Percentiles rank a stretch among this genome's conserved stretches.
phyloP scores from a whole-genome alignment of 2,888 invertebrate genomes.

The Pseudococcus viburni region DNA sequence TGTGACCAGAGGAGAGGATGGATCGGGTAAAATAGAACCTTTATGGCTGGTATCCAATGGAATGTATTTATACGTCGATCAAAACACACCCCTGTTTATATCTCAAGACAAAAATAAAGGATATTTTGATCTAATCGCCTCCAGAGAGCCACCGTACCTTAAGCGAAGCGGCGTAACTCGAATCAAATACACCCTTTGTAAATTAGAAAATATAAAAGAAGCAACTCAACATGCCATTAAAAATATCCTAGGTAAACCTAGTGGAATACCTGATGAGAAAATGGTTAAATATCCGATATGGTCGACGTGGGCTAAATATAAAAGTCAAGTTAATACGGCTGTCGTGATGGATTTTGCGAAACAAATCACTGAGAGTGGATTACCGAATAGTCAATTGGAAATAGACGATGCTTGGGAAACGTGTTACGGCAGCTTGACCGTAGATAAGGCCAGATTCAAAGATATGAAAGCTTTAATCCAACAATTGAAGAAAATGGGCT shows the following conservation, averaged over 20 bases:
- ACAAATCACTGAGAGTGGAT: constrained; percentile 78
- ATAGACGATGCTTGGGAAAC: constrained; percentile 92
- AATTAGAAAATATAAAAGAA: constrained; percentile 76
- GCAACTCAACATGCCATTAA: constrained; percentile 79
- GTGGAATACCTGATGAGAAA: constrained; percentile 74
- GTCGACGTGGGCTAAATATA: constrained; percentile 89
- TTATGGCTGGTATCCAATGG: constrained; percentile 84
- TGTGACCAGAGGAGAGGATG: constrained; percentile 75
- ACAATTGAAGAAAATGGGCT: constrained; percentile 76
- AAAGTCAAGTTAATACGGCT: constrained; percentile 78
- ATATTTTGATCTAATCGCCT: constrained; percentile 71
- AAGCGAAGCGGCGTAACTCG: constrained; percentile 64
- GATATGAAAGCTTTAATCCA: constrained; percentile 77
- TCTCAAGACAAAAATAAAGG: constrained; percentile 69
- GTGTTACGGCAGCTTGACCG: constrained; percentile 82
- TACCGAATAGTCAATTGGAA: constrained; percentile 83
- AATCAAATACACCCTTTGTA: constrained; percentile 78
- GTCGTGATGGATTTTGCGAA: constrained; percentile 78
- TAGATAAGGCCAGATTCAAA: constrained; percentile 80
- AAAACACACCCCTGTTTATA: constrained; percentile 79
- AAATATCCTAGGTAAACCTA: constrained; percentile 78
- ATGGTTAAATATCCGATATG: constrained; percentile 88
- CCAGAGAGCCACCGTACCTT: constrained; percentile 71
- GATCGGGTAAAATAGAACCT: constrained; percentile 76
- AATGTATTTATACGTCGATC: constrained; percentile 77